A percentile compares a stretch with the other conserved stretches of the same genome.
Evolutionary conservation across 2,888 invertebrate species (phyloP).

Genomic region (Lasioglossum zephyrum): DNA sequence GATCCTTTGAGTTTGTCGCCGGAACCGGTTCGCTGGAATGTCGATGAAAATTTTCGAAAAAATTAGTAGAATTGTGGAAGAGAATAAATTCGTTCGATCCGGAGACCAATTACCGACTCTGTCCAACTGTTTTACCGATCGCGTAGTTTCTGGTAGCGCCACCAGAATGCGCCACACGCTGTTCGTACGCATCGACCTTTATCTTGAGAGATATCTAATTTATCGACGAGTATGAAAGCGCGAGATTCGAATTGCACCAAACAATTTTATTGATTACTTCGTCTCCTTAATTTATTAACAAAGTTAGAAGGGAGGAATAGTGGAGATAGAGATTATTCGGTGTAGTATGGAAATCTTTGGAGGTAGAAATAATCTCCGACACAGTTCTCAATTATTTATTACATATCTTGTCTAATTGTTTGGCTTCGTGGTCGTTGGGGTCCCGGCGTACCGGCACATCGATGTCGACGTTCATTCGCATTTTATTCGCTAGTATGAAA

Average conservation of each 20-base stretch:
- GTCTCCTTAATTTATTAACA: background rate
- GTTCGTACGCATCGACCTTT: background rate
- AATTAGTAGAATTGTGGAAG: constrained; percentile 16
- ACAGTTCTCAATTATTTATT: constrained; percentile 34
- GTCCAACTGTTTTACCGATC: background rate
- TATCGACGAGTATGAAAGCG: background rate
- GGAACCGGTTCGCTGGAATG: constrained; percentile 33
- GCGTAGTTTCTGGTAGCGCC: background rate
- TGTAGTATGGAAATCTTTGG: background rate
- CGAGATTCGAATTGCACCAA: background rate
- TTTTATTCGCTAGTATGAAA: constrained; percentile 71
- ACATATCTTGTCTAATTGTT: constrained; percentile 59
- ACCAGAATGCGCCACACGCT: constrained; percentile 31
- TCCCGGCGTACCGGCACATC: constrained; percentile 67
- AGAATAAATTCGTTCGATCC: constrained; percentile 1
- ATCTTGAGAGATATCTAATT: background rate
- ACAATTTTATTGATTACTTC: background rate
- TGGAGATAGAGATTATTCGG: too few relatives aligned
- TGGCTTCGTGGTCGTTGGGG: constrained; percentile 55
- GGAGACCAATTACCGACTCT: constrained; percentile 29
- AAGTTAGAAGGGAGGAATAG: background rate
- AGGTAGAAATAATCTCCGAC: background rate
- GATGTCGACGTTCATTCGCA: constrained; percentile 72
- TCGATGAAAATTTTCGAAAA: constrained; percentile 2
- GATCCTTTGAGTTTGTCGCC: background rate